Conservation (phyloP, 2,888 invertebrate species). For the Pseudeuparius sepicola region DNA sequence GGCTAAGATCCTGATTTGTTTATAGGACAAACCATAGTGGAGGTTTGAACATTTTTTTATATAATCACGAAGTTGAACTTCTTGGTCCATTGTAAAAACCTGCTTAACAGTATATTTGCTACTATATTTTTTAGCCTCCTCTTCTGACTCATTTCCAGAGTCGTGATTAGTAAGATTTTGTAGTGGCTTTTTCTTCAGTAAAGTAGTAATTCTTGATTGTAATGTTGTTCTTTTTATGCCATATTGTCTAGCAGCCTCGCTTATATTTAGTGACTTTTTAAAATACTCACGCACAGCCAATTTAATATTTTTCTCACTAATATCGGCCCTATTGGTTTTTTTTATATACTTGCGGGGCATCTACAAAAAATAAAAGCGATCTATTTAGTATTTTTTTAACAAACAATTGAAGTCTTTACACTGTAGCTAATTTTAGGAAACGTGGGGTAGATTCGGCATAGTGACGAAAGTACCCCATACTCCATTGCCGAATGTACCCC, state of each 20-base stretch:
- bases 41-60: conserved; percentile 14
- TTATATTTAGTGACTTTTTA: conserved; percentile 7
- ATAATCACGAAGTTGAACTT: conserved; percentile 10
- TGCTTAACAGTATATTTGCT: conserved; percentile 11
- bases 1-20: conserved; percentile 14
- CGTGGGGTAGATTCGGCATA: conserved; percentile 7
- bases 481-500: conserved; percentile 11
- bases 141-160: conserved; percentile 6
- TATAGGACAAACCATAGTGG: too few relatives aligned
- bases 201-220: conserved; percentile 10
- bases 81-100: conserved; percentile 12
- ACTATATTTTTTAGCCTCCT: background rate
- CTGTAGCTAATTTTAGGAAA: too few relatives aligned
- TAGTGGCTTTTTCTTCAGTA: conserved; percentile 10
- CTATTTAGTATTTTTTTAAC: too few relatives aligned
- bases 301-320: conserved; percentile 10
- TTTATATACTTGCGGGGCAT: conserved; percentile 12
- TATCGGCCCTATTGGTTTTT: conserved; percentile 11
- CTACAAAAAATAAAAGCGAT: too few relatives aligned
- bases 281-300: conserved; percentile 7
- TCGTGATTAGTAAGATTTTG: conserved; percentile 8
- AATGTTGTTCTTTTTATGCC: conserved; percentile 11
- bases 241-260: conserved; percentile 9
- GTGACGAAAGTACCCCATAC: conserved; percentile 9
- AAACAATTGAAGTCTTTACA: too few relatives aligned